phyloP scores from a whole-genome alignment of 2,797 vertebrate genomes.

The Centropyge bicolor region DNA sequence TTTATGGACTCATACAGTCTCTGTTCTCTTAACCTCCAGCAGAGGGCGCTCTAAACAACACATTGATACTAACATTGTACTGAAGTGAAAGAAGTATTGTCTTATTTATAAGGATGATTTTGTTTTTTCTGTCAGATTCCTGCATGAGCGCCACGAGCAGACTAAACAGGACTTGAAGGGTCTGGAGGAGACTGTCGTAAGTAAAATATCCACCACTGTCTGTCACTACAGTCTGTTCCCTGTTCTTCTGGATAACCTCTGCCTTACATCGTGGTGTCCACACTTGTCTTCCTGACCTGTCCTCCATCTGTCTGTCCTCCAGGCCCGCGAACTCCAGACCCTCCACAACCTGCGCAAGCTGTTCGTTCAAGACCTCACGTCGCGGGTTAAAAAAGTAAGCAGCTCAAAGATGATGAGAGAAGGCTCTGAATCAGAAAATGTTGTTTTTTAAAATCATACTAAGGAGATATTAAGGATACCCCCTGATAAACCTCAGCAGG shows the following conservation, averaged over 20 bases:
- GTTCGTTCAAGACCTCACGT: slow-evolving; percentile 97
- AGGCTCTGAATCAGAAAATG: not conserved
- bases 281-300: slow-evolving; percentile 6
- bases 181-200: slow-evolving; percentile 95
- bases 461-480: not conserved
- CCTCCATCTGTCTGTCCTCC: slow-evolving; percentile 39
- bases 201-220: slow-evolving; percentile 54
- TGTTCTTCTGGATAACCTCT: not conserved
- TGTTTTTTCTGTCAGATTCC: slow-evolving; percentile 83
- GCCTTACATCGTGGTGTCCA: not conserved
- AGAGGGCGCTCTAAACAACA: slow-evolving; percentile 31
- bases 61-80: not conserved
- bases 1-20: not conserved
- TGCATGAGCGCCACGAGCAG: slow-evolving; percentile 95
- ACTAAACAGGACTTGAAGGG: slow-evolving; percentile 96
- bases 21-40: slow-evolving; percentile 12
- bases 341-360: slow-evolving; percentile 98
- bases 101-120: slow-evolving; percentile 1
- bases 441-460: not conserved
- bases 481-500: not conserved
- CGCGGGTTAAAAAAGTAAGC: slow-evolving; percentile 96
- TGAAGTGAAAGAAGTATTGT: not conserved
- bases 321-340: slow-evolving; percentile 98
- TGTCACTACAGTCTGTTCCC: not conserved
- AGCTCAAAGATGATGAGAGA: slow-evolving; percentile 2